Conservation (phyloP, 2,888 invertebrate species). For the Myathropa florea region DNA sequence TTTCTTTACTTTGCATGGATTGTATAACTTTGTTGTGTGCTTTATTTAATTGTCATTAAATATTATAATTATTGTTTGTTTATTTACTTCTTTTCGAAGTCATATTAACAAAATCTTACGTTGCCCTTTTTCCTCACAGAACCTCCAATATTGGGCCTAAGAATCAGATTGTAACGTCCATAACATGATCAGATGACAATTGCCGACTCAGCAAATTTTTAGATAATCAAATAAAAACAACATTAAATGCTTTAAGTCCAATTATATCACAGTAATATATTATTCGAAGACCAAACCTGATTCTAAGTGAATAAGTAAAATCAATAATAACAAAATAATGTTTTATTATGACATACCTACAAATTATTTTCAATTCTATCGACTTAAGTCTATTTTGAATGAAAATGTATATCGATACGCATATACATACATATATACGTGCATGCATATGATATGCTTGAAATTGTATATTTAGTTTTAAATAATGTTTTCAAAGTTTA, state of each 20-base stretch:
- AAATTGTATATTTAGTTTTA: neutral
- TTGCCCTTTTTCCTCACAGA: slow-evolving; percentile 76
- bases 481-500: no score
- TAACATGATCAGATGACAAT: slow-evolving; percentile 76
- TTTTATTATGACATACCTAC: neutral
- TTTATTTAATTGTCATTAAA: slow-evolving; percentile 29
- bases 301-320: neutral
- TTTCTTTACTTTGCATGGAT: neutral
- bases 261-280: no score
- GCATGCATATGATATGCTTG: neutral
- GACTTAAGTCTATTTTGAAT: neutral
- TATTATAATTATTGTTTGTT: slow-evolving; percentile 9
- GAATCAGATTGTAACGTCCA: slow-evolving; percentile 83
- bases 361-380: neutral
- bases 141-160: slow-evolving; percentile 83
- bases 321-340: neutral
- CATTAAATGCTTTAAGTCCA: no score
- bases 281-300: neutral
- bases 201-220: neutral
- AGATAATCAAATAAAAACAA: no score
- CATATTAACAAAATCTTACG: neutral
- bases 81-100: slow-evolving; percentile 3
- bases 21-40: slow-evolving; percentile 31
- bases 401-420: neutral
- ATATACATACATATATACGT: neutral